These are phyloP conservation scores for Emmelina monodactyla DNA, from an alignment of 2,888 invertebrate species.

Conservation along the genomic window DNA sequence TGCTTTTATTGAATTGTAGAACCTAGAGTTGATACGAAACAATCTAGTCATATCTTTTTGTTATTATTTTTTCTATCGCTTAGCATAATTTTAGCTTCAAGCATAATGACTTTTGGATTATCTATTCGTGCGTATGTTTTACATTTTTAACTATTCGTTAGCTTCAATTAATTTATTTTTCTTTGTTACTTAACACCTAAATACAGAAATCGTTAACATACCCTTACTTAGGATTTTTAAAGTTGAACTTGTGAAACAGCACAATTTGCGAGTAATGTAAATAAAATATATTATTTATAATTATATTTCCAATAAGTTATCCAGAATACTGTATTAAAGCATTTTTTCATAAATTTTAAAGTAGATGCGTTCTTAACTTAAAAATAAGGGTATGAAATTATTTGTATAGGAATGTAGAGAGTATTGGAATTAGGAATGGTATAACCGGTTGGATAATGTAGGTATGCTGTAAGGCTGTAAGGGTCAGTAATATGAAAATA, in stretches of 20 bases:
- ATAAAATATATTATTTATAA: too few relatives aligned
- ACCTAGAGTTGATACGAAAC: constrained; percentile 56
- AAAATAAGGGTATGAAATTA: constrained; percentile 31
- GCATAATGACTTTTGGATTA: constrained; percentile 37
- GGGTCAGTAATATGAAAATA: constrained; percentile 22
- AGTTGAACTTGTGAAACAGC: too few relatives aligned
- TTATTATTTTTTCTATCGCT: constrained; percentile 57
- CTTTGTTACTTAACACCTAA: too few relatives aligned
- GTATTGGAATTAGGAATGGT: constrained; percentile 30
- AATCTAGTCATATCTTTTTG: constrained; percentile 64
- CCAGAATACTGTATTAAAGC: constrained; percentile 54
- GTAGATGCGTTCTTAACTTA: too few relatives aligned
- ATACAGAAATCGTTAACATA: too few relatives aligned
- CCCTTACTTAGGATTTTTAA: too few relatives aligned
- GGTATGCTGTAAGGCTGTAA: constrained; percentile 26
- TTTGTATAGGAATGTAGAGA: constrained; percentile 28
- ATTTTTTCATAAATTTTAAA: constrained; percentile 20
- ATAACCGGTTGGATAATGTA: constrained; percentile 43
- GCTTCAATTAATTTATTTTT: too few relatives aligned
- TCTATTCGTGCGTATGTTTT: constrained; percentile 24
- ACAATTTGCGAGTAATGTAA: too few relatives aligned
- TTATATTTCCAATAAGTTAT: constrained; percentile 53
- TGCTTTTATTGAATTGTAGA: constrained; percentile 62
- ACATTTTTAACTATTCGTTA: too few relatives aligned
- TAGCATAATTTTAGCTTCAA: constrained; percentile 67